These are phyloP conservation scores for Muntiacus reevesi DNA, from an alignment of 2,113 vertebrate species.

Conservation along the genomic window DNA sequence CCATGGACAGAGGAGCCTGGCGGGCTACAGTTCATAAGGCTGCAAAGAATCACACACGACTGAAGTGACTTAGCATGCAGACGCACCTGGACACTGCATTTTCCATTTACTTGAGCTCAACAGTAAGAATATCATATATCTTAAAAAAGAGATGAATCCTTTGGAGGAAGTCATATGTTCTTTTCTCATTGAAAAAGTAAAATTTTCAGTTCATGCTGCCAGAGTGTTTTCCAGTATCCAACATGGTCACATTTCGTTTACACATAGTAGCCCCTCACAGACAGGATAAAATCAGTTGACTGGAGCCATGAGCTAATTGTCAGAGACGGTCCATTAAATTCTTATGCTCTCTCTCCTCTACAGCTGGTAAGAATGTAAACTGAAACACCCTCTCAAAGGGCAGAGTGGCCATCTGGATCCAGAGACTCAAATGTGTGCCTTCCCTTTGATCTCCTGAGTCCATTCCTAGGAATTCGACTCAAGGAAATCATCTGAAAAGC, in stretches of 20 bases:
- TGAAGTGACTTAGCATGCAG: not conserved
- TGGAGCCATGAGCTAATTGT: not conserved
- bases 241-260: not conserved
- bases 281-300: not conserved
- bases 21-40: not conserved
- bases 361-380: conserved; percentile 22
- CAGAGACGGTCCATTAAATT: not conserved
- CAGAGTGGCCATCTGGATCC: conserved; percentile 23
- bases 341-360: not conserved
- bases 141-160: not conserved
- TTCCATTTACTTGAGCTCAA: conserved; percentile 14
- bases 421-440: not conserved
- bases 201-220: not conserved
- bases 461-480: not conserved
- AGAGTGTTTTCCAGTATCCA: not conserved
- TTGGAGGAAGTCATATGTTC: not conserved
- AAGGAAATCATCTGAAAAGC: conserved; percentile 12
- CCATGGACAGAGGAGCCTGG: not conserved
- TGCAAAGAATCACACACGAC: not conserved
- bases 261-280: not conserved
- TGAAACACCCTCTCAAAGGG: conserved; percentile 3
- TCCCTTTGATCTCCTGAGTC: not conserved
- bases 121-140: not conserved
- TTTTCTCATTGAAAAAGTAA: not conserved
- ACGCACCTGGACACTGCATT: not conserved